Base-by-base conservation (phyloP, 1,140 invertebrate species). In the Papilio machaon region DNA sequence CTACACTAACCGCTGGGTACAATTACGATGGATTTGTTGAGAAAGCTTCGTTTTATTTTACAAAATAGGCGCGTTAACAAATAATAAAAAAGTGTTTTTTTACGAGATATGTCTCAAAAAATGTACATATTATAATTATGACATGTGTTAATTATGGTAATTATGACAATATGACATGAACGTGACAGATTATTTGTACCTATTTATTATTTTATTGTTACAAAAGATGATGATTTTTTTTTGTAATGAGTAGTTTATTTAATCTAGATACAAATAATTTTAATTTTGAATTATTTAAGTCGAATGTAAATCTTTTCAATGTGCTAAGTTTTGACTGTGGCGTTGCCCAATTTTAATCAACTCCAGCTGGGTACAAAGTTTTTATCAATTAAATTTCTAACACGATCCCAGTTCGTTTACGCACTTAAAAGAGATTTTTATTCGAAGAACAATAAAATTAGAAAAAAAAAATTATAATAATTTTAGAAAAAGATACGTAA, bases 301-400 rank as follows among this genome's bases (percentile, higher is more conserved):
- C 30, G n/a, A 70, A 35, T 70, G 23, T 38, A 15, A 70, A 70
- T 38, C 64, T 70, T 70, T 38, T 70, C 64, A 35, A 70, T 38
- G 64, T 38, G 11, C 23, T 70, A 70, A 70, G 64, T 70, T 70
- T 70, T 70, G 64, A 70, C 35, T 70, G 64, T 17, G 64, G 11
- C 64, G 64, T 70, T 70, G 6, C 30, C 30, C 10, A 11, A 30
- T 30, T 70, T 70, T 70, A 70, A 70, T 70, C 64, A 70, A 70
- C 38, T 70, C 64, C 64, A 70, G 64, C 64, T 30, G 64, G 35
- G 64, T 64, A 64, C 23, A 70, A 70, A 64, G 9, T 64, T 64
- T n/a, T 64, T 23, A 35, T 70, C 64, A 70, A 70, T 70, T 70
- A 70, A 70, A 70, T 70, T 70, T 70, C 64, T 70, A 38, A 70